A percentile compares a stretch with the other conserved stretches of the same genome.
phyloP scores from a whole-genome alignment of 1,140 invertebrate species.

The Pogonomyrmex barbatus region DNA sequence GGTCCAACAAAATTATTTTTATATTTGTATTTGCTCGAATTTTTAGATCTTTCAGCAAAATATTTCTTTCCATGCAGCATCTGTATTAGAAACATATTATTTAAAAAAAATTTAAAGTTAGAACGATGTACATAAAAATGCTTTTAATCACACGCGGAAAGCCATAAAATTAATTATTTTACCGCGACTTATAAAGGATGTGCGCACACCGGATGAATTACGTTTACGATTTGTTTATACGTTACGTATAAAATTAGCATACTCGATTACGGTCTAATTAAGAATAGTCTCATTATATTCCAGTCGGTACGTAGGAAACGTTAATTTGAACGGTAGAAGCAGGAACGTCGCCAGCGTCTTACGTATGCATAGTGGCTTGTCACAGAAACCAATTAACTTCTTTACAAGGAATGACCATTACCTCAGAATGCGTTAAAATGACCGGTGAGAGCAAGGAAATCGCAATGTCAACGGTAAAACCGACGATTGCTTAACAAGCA shows the following conservation, averaged over 20 bases:
- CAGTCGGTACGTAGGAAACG: conserved; percentile 9
- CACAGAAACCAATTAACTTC: conserved; percentile 79
- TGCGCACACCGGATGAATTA: background rate
- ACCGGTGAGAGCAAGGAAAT: conserved; percentile 67
- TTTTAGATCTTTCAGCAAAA: too few relatives aligned
- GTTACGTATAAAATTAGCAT: conserved; percentile 17
- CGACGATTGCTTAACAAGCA: conserved; percentile 40
- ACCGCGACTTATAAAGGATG: background rate
- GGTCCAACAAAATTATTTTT: too few relatives aligned
- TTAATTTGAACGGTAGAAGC: conserved; percentile 55
- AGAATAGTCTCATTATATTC: conserved; percentile 37
- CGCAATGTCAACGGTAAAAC: conserved; percentile 59
- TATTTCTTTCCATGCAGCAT: too few relatives aligned
- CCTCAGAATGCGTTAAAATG: conserved; percentile 69
- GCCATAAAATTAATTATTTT: background rate
- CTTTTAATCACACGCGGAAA: background rate
- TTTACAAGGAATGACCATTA: conserved; percentile 80
- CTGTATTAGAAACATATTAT: background rate
- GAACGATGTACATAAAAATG: background rate
- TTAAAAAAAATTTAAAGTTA: background rate
- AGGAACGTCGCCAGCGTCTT: conserved; percentile 49
- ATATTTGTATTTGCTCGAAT: too few relatives aligned
- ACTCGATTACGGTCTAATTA: conserved; percentile 58
- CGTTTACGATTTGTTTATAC: conserved; percentile 37
- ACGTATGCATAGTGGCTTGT: conserved; percentile 61